Base-by-base conservation (phyloP, 37 sponge, comb jelly and placozoan genomes). In the Lycopodina hypogea region DNA sequence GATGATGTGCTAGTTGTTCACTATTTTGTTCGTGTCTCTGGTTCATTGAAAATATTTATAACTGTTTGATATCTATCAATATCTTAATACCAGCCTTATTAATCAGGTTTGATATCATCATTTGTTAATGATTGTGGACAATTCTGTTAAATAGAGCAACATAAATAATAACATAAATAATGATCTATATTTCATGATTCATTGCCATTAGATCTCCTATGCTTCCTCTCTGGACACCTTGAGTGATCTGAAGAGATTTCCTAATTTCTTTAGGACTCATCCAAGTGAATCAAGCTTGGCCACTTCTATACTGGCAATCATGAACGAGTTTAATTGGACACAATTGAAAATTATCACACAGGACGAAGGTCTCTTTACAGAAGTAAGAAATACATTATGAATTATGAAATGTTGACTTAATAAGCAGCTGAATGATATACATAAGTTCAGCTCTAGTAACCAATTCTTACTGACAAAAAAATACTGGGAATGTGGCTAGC, bases 291-390 rank as follows among this genome's bases (percentile, higher is more conserved):
- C 34, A 3, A 66, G 63, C 58, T 19, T 77, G 30, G 69, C 76
- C 23, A 22, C 14, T 26, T 22, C 78, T 26, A 30, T 74, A 7
- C 1, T 76, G 15, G 76, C 86, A 28, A 39, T 88, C 35, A 42
- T 84, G 39, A 57, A 41, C 35, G 33, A 79, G 2, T 88, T 74
- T 37, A 68, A 59, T 23, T 92, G 93, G 93, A 84, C 63, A 35
- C 74, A 85, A 39, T 29, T 92, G 36, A 81, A 78, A 15, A 82
- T 92, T n/a, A 77, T 92, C 26, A 83, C 89, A 37, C 73, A 92
- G 41, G 29, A 76, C 28, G 78, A 78, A 24, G 18, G 24, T 22
- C 38, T 84, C 0, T 87, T 92, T 39, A 81, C 73, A 1, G 30
- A 33, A 3, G 92, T 92, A 83, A 83, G 88, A 56, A 2, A 4